These are phyloP conservation scores for Falcunculus frontatus DNA, from an alignment of 2,113 vertebrate genomes.

Conservation along the genomic window DNA sequence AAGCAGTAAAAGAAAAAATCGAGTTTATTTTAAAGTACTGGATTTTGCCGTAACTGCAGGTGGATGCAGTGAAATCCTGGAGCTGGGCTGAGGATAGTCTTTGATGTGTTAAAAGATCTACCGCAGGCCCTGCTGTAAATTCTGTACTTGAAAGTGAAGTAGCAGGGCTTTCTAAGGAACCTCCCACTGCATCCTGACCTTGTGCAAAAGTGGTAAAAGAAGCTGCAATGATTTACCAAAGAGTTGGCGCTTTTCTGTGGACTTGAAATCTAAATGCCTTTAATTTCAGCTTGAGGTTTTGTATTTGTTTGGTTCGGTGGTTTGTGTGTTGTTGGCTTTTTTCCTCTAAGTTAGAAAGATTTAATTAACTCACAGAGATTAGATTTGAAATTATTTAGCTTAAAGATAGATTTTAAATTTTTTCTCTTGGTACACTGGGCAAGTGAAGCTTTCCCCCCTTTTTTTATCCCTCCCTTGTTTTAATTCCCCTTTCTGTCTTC, in stretches of 20 bases:
- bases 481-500: neutral
- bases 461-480: fast-evolving
- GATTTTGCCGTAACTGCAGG: neutral
- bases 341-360: neutral
- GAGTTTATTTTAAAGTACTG: neutral
- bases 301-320: neutral
- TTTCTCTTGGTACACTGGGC: neutral
- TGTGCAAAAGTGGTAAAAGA: neutral
- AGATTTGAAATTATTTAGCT: neutral
- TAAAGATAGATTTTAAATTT: neutral
- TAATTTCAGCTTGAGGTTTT: neutral
- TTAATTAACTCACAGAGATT: neutral
- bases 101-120: neutral
- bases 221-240: neutral
- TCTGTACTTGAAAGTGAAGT: neutral
- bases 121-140: neutral
- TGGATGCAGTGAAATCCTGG: neutral
- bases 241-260: neutral
- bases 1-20: neutral
- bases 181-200: neutral
- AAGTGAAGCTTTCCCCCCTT: neutral
- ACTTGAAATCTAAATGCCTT: neutral
- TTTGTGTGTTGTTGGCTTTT: neutral
- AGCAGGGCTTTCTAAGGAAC: neutral
- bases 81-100: neutral